phyloP scores from a whole-genome alignment of 2,797 vertebrate species.

The Gadopsis bispinosus region DNA sequence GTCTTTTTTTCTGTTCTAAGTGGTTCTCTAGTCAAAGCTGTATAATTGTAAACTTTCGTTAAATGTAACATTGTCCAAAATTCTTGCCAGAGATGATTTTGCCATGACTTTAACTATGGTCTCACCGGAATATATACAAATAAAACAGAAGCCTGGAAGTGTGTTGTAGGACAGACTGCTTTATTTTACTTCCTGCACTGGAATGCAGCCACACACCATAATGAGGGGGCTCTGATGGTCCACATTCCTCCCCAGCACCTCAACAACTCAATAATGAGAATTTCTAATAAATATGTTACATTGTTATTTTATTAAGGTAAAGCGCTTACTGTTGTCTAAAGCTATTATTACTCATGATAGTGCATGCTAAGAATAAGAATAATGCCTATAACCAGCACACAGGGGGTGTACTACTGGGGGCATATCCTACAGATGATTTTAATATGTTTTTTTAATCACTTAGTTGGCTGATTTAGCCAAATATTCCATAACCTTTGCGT shows the following conservation, averaged over 20 bases:
- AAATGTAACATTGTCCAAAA: not conserved
- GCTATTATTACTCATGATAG: not conserved
- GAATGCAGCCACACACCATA: not conserved
- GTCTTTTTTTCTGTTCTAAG: too few relatives aligned
- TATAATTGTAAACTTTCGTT: not conserved
- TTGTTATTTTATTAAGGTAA: not conserved
- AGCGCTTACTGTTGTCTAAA: slow-evolving; percentile 3
- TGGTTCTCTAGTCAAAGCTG: too few relatives aligned
- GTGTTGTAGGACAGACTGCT: not conserved
- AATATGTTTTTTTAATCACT: not conserved
- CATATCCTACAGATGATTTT: not conserved
- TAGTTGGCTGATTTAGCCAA: not conserved
- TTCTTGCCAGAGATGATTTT: not conserved
- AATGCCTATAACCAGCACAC: not conserved
- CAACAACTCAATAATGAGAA: not conserved
- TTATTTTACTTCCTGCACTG: not conserved
- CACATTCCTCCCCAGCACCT: not conserved
- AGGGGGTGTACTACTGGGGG: not conserved
- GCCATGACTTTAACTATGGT: not conserved
- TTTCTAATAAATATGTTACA: not conserved
- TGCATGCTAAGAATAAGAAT: not conserved
- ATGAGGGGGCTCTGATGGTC: not conserved
- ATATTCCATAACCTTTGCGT: not conserved
- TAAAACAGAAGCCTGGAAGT: not conserved
- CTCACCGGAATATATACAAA: not conserved